Conservation (phyloP, 2,888 invertebrate genomes). For the Brachylomia viminalis region DNA sequence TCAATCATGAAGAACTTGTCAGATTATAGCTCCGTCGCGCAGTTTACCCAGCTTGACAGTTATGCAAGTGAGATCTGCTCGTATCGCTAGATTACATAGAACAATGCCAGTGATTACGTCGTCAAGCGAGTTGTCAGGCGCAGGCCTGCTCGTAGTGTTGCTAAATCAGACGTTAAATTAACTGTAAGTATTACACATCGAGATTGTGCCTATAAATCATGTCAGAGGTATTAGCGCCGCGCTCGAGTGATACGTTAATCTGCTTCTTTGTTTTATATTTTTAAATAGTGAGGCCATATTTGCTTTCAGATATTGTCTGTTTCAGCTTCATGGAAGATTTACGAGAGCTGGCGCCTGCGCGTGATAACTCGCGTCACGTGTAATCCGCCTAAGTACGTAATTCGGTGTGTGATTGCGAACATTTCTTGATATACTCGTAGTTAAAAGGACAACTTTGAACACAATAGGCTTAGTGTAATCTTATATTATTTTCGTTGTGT, state of each 20-base stretch:
- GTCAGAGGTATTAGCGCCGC: slow-evolving; percentile 85
- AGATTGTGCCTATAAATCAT: slow-evolving; percentile 87
- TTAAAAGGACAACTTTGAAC: slow-evolving; percentile 84
- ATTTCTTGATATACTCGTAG: slow-evolving; percentile 78
- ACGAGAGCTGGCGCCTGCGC: slow-evolving; percentile 87
- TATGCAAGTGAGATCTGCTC: slow-evolving; percentile 88
- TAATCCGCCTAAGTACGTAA: slow-evolving; percentile 88
- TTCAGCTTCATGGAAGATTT: slow-evolving; percentile 87
- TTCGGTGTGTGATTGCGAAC: slow-evolving; percentile 89
- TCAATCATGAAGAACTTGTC: slow-evolving; percentile 86
- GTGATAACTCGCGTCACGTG: slow-evolving; percentile 88
- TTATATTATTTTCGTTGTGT: slow-evolving; percentile 81
- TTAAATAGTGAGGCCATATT: slow-evolving; percentile 90
- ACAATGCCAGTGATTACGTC: slow-evolving; percentile 88
- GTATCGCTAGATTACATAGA: slow-evolving; percentile 88
- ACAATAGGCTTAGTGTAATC: slow-evolving; percentile 88
- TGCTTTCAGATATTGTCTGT: slow-evolving; percentile 88
- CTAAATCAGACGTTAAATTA: slow-evolving; percentile 88
- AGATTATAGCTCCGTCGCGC: slow-evolving; percentile 83
- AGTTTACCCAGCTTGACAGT: slow-evolving; percentile 86
- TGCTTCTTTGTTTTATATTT: slow-evolving; percentile 89
- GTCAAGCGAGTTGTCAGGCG: slow-evolving; percentile 86
- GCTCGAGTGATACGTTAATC: slow-evolving; percentile 89
- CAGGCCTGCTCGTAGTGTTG: slow-evolving; percentile 78
- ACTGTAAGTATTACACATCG: slow-evolving; percentile 81